Evolutionary conservation across 53 echinoderm and acorn worm genomes (phyloP).

Genomic region (Pentamera pediparva): DNA sequence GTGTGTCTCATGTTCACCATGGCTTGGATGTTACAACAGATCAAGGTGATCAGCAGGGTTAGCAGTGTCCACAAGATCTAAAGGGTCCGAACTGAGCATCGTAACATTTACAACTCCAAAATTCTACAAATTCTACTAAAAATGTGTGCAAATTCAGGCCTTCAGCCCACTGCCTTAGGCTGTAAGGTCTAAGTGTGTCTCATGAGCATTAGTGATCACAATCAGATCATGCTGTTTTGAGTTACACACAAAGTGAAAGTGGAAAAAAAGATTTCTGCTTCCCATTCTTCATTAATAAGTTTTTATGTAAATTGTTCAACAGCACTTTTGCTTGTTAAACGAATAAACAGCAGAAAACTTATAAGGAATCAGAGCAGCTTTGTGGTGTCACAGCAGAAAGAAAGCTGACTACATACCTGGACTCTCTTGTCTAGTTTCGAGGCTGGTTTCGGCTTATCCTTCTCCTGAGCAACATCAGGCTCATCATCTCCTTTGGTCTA

Average conservation of each 20-base stretch:
- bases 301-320: no score
- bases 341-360: not conserved
- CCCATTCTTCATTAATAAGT: no score
- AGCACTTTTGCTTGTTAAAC: no score
- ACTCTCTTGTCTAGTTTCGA: slow-evolving; percentile 83
- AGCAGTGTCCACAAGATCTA: no score
- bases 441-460: slow-evolving; percentile 49
- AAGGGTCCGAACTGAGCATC: no score
- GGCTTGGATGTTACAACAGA: slow-evolving; percentile 84
- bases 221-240: no score
- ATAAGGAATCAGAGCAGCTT: not conserved
- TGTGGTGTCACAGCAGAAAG: not conserved
- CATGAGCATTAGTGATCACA: no score
- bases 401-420: slow-evolving; percentile 42
- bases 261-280: not conserved
- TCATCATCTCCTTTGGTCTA: slow-evolving; percentile 44
- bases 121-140: no score
- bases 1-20: slow-evolving; percentile 93
- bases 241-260: not conserved
- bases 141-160: no score
- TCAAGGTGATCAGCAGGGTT: slow-evolving; percentile 66
- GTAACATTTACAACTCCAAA: no score
- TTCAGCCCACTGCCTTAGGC: no score
- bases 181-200: no score
- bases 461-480: slow-evolving; percentile 42